These are phyloP conservation scores for Sebastes nivosus DNA, from an alignment of 2,797 vertebrate genomes.

Conservation along the genomic window DNA sequence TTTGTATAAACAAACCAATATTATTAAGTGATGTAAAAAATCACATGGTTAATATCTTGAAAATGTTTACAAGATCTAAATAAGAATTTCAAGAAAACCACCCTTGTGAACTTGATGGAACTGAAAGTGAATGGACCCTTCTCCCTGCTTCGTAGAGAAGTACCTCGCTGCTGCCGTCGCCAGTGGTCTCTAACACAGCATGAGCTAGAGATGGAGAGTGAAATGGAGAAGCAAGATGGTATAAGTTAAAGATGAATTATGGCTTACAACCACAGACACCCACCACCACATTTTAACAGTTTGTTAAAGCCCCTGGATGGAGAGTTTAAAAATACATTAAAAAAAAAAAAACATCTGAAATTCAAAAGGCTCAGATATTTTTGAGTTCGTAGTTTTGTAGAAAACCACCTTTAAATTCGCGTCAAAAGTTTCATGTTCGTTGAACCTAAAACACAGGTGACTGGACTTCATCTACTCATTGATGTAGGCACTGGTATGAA, in stretches of 20 bases:
- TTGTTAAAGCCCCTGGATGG: background rate
- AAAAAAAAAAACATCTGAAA: background rate
- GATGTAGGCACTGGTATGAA: slow-evolving; percentile 25
- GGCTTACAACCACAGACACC: background rate
- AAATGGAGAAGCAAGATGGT: slow-evolving; percentile 67
- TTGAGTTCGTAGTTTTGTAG: background rate
- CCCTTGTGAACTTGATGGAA: background rate
- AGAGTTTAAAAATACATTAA: background rate
- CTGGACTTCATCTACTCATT: background rate
- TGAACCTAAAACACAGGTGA: background rate
- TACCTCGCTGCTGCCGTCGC: slow-evolving; percentile 62
- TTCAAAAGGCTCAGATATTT: background rate
- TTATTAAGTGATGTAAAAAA: background rate
- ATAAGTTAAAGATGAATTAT: slow-evolving; percentile 27
- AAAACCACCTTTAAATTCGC: background rate
- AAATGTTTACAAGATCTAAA: background rate
- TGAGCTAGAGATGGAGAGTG: slow-evolving; percentile 52
- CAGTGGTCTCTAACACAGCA: slow-evolving; percentile 40
- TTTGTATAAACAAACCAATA: background rate
- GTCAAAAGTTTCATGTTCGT: too few relatives aligned
- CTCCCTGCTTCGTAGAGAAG: slow-evolving; percentile 20
- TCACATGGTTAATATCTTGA: background rate
- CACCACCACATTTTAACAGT: background rate
- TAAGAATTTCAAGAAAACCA: background rate
- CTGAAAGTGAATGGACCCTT: slow-evolving; percentile 52